Percentiles rank a stretch among this genome's conserved stretches.
These are phyloP conservation scores for Gymnarchus niloticus DNA, from an alignment of 2,113 vertebrate genomes.

Conservation along the genomic window DNA sequence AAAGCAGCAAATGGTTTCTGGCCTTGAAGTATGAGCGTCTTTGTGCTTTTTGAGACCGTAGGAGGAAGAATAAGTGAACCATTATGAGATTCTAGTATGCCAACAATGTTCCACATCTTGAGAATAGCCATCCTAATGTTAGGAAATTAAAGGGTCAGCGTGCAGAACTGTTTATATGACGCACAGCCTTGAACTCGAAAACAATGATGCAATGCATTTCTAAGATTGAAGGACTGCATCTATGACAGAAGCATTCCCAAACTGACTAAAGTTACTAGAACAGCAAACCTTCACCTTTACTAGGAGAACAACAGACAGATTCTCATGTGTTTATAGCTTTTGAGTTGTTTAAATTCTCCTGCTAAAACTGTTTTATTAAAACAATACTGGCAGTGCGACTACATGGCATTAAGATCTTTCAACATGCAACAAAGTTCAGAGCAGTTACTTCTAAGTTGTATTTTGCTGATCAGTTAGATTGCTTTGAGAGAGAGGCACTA, in stretches of 20 bases:
- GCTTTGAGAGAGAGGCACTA: background rate
- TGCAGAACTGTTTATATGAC: background rate
- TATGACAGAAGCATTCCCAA: background rate
- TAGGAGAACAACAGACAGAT: background rate
- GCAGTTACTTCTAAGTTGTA: background rate
- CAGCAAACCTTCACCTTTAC: background rate
- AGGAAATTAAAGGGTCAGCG: slow-evolving; percentile 1
- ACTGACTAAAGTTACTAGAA: background rate
- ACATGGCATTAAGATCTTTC: background rate
- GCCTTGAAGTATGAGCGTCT: background rate
- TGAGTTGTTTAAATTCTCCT: no score
- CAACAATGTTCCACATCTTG: background rate
- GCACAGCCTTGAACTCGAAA: background rate
- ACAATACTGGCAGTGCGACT: no score
- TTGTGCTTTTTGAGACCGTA: background rate
- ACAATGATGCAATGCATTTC: background rate
- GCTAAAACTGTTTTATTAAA: no score
- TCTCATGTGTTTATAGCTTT: no score
- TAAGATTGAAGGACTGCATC: background rate
- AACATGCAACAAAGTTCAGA: background rate
- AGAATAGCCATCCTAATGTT: background rate
- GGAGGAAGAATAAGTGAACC: background rate
- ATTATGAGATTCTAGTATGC: background rate
- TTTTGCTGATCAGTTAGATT: background rate
- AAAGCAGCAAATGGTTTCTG: no score